Evolutionary conservation across 2,888 invertebrate genomes (phyloP), one percentile per base, ranked within the genome.

Genomic region (Syrista parreyssii): DNA sequence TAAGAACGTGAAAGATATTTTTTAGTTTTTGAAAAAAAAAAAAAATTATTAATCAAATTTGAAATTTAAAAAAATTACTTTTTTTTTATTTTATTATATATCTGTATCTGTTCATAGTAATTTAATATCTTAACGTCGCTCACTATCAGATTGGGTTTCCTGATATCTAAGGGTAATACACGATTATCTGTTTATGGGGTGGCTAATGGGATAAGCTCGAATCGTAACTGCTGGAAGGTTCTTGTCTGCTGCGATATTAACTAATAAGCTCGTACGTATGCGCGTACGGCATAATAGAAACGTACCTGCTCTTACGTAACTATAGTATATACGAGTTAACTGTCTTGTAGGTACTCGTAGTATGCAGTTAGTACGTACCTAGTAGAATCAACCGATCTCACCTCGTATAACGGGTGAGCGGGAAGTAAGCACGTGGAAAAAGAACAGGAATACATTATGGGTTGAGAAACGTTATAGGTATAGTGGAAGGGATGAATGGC

Each of bases 101-200:
- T 15, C 0, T 23, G 1, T 2, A 9, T 23, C 9, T 55, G 40
- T 9, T 0, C 9, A 0, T 55, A 23, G 6, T 86, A 88, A 89
- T 88, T 89, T 84, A 87, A 87, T 89, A 88, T 88, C 88, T 86
- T 84, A 84, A 81, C 84, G 82, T 82, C 82, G 82, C 81, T 81
- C 77, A 82, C 85, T 88, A 89, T 89, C 89, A 87, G 89, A 89
- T 88, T 87, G 86, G 86, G 83, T 84, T 82, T 75, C 80, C 79
- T 83, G 87, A 85, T 89, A 88, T 84, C 88, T 86, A 79, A 83
- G 84, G 84, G 84, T 85, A 85, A 86, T 85, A 85, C 83, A 81
- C 84, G 86, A 89, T 88, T 90, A 89, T 87, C 89, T 89, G 89
- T 90, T 89, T 89, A 89, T 86, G 84, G 87, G 80, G 77, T 81